Evolutionary conservation across 2,888 invertebrate genomes (phyloP).

Genomic region (Cosmopolites sordidus): DNA sequence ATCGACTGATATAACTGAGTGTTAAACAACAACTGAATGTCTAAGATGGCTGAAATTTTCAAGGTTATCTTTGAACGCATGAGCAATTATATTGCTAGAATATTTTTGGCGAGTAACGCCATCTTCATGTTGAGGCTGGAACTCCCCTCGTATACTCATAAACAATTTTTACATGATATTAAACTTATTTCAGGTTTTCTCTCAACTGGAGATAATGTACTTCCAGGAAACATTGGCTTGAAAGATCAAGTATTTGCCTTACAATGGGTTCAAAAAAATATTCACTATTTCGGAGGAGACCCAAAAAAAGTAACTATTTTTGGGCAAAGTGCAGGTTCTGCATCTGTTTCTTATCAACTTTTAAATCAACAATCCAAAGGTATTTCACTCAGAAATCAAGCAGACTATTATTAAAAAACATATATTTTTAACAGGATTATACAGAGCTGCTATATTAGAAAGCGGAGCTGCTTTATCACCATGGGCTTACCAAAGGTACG

Average conservation of each 20-base stretch:
- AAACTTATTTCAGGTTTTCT: slow-evolving; percentile 19
- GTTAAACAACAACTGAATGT: too few relatives aligned
- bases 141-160: too few relatives aligned
- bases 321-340: slow-evolving; percentile 21
- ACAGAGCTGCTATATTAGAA: slow-evolving; percentile 20
- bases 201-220: slow-evolving; percentile 18
- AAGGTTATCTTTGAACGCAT: too few relatives aligned
- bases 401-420: too few relatives aligned
- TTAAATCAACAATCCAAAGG: slow-evolving; percentile 14
- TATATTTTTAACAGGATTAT: too few relatives aligned
- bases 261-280: slow-evolving; percentile 21
- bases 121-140: too few relatives aligned
- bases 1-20: too few relatives aligned
- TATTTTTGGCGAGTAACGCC: too few relatives aligned
- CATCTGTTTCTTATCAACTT: slow-evolving; percentile 18
- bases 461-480: slow-evolving; percentile 18
- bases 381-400: too few relatives aligned
- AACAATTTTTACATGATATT: too few relatives aligned
- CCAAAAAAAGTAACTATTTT: slow-evolving; percentile 22
- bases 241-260: slow-evolving; percentile 23
- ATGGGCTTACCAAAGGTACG: slow-evolving; percentile 24
- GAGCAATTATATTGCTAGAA: too few relatives aligned
- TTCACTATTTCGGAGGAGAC: slow-evolving; percentile 22
- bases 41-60: too few relatives aligned
- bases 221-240: slow-evolving; percentile 22